Percentiles rank a stretch among this genome's conserved stretches.
phyloP scores from a whole-genome alignment of 2,888 invertebrate genomes.

The Carcina quercana region DNA sequence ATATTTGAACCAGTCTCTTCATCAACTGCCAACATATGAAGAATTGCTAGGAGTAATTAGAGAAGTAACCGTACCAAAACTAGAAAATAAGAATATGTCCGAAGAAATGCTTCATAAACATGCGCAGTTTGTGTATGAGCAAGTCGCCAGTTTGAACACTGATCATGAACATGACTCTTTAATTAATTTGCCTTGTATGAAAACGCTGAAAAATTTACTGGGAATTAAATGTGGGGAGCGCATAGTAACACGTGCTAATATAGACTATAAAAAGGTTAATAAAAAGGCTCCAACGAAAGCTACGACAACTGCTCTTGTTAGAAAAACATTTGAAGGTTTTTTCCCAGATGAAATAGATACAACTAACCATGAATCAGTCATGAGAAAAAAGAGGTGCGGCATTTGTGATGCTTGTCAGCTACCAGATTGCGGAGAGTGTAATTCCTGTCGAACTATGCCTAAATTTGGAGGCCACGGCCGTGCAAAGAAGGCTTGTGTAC shows the following conservation, averaged over 20 bases:
- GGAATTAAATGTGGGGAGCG: conserved; percentile 82
- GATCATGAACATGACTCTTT: conserved; percentile 77
- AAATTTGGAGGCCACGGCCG: conserved; percentile 83
- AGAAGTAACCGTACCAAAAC: conserved; percentile 59
- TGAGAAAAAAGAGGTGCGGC: conserved; percentile 81
- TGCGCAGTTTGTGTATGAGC: conserved; percentile 88
- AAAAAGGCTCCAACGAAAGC: conserved; percentile 81
- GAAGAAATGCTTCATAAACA: conserved; percentile 85
- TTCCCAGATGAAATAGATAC: conserved; percentile 81
- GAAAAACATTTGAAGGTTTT: conserved; percentile 84
- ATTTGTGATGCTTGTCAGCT: conserved; percentile 85
- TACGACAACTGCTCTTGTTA: conserved; percentile 85
- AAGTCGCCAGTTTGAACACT: conserved; percentile 76
- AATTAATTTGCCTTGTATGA: conserved; percentile 83
- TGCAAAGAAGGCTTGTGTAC: conserved; percentile 78
- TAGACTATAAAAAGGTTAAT: conserved; percentile 68
- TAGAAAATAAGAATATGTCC: conserved; percentile 66
- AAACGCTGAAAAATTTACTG: conserved; percentile 83
- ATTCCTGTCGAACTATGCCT: conserved; percentile 82
- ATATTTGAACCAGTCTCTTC: conserved; percentile 78
- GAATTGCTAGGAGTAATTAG: conserved; percentile 82
- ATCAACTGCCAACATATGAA: conserved; percentile 81
- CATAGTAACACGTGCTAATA: conserved; percentile 68
- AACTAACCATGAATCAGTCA: conserved; percentile 67
- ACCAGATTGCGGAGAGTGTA: conserved; percentile 85